phyloP scores from a whole-genome alignment of 2,797 vertebrate genomes.

The Enteromius anoplus region DNA sequence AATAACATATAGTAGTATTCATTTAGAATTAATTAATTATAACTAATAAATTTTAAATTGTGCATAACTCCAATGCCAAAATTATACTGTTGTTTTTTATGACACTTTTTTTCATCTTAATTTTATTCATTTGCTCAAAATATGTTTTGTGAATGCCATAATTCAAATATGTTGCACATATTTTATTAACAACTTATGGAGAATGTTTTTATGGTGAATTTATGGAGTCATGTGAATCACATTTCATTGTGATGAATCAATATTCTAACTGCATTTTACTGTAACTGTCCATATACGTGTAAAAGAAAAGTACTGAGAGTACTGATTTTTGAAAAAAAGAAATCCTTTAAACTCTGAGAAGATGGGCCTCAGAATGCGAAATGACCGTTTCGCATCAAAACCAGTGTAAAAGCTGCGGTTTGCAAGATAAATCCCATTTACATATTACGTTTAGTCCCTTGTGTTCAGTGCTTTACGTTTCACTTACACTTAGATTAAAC shows the following conservation, averaged over 20 bases:
- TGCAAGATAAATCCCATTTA: conserved; percentile 31
- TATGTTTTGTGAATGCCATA: neutral
- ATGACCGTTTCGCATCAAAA: conserved; percentile 32
- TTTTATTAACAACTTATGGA: neutral
- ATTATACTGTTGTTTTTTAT: neutral
- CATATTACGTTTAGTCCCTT: conserved; percentile 41
- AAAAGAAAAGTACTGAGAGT: neutral
- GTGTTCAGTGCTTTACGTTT: conserved; percentile 27
- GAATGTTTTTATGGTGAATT: neutral
- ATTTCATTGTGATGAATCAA: neutral
- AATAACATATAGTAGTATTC: neutral
- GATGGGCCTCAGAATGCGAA: conserved; percentile 9
- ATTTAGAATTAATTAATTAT: neutral
- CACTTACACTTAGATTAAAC: conserved; percentile 29
- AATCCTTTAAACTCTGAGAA: neutral
- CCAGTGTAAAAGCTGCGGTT: neutral
- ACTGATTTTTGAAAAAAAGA: neutral
- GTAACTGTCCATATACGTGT: neutral
- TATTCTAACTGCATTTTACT: neutral
- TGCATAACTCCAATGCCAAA: neutral
- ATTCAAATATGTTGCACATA: neutral
- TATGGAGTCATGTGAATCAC: neutral
- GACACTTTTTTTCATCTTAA: neutral
- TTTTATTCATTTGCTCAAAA: neutral
- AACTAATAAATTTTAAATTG: neutral